These are phyloP conservation scores for Sarcophaga carnaria DNA, from an alignment of 2,888 invertebrate genomes.

Conservation along the genomic window DNA sequence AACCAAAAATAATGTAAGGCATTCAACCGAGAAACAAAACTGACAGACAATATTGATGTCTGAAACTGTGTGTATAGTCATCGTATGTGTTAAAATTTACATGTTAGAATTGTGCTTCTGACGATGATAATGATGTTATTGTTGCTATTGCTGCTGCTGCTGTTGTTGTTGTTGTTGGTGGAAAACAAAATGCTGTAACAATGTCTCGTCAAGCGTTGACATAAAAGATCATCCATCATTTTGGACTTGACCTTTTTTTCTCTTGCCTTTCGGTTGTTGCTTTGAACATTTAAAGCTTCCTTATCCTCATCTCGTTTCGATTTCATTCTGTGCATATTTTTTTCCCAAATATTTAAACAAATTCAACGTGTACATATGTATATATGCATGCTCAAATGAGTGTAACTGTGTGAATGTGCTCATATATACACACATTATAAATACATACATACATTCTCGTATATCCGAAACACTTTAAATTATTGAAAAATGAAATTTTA, in stretches of 20 bases:
- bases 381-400: neutral
- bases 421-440: neutral
- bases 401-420: neutral
- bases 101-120: neutral
- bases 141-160: neutral
- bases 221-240: conserved; percentile 81
- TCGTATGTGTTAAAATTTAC: conserved; percentile 25
- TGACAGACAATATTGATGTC: conserved; percentile 49
- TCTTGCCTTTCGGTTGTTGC: conserved; percentile 68
- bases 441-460: neutral
- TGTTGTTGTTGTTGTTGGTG: conserved; percentile 13
- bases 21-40: conserved; percentile 31
- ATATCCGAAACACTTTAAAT: conserved; percentile 20
- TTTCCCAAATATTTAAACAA: neutral
- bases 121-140: conserved; percentile 5
- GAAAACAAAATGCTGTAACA: conserved; percentile 58
- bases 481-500: conserved; percentile 22
- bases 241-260: conserved; percentile 82
- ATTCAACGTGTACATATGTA: neutral
- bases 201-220: conserved; percentile 73
- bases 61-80: neutral
- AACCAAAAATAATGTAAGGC: conserved; percentile 23
- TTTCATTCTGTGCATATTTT: conserved; percentile 7
- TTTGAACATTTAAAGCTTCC: conserved; percentile 40
- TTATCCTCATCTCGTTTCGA: conserved; percentile 39